phyloP scores from a whole-genome alignment of 2,113 vertebrate species.

The Panthera tigris region DNA sequence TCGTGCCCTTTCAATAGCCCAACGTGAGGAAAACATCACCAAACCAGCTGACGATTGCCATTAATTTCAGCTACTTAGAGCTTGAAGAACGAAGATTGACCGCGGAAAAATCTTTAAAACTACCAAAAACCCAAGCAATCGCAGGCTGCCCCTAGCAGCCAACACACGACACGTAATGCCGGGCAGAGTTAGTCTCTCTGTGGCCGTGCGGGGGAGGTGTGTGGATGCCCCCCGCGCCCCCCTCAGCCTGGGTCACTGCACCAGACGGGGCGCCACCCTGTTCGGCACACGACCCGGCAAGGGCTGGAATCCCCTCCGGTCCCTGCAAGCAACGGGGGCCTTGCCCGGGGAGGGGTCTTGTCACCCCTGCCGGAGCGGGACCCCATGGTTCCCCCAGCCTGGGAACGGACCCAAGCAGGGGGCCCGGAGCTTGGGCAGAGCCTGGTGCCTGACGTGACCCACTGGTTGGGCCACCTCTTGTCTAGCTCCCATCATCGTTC shows the following conservation, averaged over 20 bases:
- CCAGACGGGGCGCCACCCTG: rapidly evolving
- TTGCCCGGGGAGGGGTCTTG: background rate
- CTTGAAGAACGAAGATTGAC: background rate
- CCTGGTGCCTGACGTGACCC: background rate
- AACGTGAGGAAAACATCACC: rapidly evolving
- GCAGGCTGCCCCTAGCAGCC: rapidly evolving
- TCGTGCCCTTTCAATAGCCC: background rate
- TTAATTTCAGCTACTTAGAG: rapidly evolving
- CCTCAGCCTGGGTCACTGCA: background rate
- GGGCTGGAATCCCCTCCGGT: too few relatives aligned
- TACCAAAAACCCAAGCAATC: too few relatives aligned
- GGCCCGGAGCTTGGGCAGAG: rapidly evolving
- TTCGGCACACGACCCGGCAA: background rate
- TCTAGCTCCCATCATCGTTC: rapidly evolving
- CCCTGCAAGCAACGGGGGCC: background rate
- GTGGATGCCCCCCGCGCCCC: rapidly evolving
- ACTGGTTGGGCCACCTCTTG: rapidly evolving
- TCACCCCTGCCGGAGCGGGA: background rate
- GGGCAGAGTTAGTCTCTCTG: rapidly evolving
- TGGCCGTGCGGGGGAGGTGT: rapidly evolving
- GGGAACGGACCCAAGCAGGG: background rate
- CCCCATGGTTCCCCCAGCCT: too few relatives aligned
- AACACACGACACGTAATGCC: rapidly evolving
- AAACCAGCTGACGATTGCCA: rapidly evolving
- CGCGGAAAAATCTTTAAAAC: background rate